These are phyloP conservation scores for Cherax destructor DNA, from an alignment of 1,140 invertebrate genomes.

Conservation along the genomic window DNA sequence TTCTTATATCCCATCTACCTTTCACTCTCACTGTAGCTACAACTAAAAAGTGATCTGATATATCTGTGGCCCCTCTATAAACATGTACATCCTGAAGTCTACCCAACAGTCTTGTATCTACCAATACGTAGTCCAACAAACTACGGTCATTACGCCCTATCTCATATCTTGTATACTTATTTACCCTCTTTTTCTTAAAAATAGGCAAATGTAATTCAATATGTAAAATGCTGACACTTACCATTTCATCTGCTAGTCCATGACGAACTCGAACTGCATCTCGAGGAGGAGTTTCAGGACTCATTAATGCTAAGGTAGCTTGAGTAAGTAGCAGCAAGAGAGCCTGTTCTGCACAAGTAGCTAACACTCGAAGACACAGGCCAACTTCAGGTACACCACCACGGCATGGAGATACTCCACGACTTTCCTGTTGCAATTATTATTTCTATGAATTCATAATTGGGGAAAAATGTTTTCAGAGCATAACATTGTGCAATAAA, in stretches of 20 bases:
- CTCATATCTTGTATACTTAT: too few species aligned
- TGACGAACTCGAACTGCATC: constrained; percentile 41
- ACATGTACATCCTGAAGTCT: too few species aligned
- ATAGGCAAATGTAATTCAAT: not conserved
- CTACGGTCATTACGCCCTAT: too few species aligned
- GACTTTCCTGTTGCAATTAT: constrained; percentile 35
- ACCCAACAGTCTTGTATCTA: too few species aligned
- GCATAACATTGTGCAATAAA: too few species aligned
- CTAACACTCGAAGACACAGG: constrained; percentile 30
- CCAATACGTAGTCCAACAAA: too few species aligned
- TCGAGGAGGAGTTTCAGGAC: constrained; percentile 46
- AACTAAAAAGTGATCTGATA: too few species aligned
- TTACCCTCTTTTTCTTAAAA: too few species aligned
- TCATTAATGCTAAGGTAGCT: constrained; percentile 46
- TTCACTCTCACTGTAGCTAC: too few species aligned
- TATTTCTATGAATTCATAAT: not conserved
- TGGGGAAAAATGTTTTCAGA: too few species aligned
- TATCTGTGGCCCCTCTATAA: too few species aligned
- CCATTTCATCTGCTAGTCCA: constrained; percentile 56
- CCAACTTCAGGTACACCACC: constrained; percentile 48
- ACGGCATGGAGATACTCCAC: constrained; percentile 49
- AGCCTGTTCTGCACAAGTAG: constrained; percentile 39
- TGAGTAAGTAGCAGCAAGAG: constrained; percentile 49
- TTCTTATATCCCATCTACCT: too few species aligned
- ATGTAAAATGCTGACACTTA: not conserved